Base-by-base conservation (phyloP, 2,888 invertebrate genomes). In the Hypselothyrea guttata region DNA sequence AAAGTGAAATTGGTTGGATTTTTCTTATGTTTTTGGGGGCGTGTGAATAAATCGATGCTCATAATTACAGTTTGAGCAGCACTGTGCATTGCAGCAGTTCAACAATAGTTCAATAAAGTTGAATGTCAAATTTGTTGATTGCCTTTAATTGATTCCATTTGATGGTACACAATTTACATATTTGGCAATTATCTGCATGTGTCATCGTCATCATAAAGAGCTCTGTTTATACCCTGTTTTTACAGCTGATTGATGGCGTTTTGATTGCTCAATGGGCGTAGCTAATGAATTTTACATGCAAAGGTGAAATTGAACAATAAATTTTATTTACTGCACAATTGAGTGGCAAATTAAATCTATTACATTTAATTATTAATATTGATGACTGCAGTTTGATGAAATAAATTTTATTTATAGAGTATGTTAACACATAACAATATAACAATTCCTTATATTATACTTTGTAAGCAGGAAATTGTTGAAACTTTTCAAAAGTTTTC, bases 1-100 rank as follows among this genome's bases (percentile, higher is more conserved):
- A 79, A 83, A 83, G 86, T 79, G 84, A 85, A 85, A 81, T 79
- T 85, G 72, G 58, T 28, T 45, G 7, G 12, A n/a, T 37, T 13
- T 30, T 16, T 27, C 2, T 16, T 31, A 12, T 7, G 12, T 35
- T 41, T 33, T 53, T 37, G 38, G 60, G 49, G 74, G 77, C 77
- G 84, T 84, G 78, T 69, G 83, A 85, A 67, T 48, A 35, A 22
- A 37, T 41, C 27, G 2, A n/a, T 22, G 22, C 3, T 22, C 22
- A 38, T 41, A 35, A 35, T 52, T 48, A 38, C 68, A 70, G 70
- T 69, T 72, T 65, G 28, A 33, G 40, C 7, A 44, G 56, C 62
- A 67, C 22, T 57, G 61, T 42, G 11, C 9, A 48, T 44, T 48
- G 47, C 41, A 84, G 15, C 37, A 57, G 42, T 60, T 72, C 58